Conservation (phyloP, 2,113 vertebrate species). For the Tragelaphus scriptus region DNA sequence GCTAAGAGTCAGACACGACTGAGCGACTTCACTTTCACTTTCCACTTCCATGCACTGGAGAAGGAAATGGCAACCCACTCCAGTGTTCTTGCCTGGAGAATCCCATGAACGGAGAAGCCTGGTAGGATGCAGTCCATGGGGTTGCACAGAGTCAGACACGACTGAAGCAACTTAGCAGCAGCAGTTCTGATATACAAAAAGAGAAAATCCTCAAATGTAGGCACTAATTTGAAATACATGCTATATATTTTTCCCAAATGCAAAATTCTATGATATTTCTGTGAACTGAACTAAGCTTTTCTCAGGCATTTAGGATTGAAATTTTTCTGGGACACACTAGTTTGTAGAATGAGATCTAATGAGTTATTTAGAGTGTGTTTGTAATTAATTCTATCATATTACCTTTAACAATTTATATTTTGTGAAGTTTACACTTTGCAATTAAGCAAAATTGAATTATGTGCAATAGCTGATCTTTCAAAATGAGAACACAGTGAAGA, state of each 20-base stretch:
- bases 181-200: background rate
- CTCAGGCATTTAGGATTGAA: background rate
- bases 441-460: constrained; percentile 49
- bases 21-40: no score
- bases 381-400: background rate
- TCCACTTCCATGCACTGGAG: no score
- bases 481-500: constrained; percentile 2
- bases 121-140: no score
- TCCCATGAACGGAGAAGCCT: no score
- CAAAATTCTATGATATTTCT: background rate
- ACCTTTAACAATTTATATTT: constrained; percentile 16
- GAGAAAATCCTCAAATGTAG: background rate
- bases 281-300: background rate
- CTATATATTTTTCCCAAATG: background rate
- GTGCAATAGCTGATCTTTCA: background rate
- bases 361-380: background rate
- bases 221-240: background rate
- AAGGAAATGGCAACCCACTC: no score
- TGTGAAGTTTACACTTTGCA: constrained; percentile 19
- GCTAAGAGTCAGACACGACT: no score
- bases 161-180: no score
- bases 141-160: no score
- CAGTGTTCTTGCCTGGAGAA: no score
- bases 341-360: background rate
- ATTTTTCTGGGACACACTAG: background rate